Evolutionary conservation across 2,113 vertebrate genomes (phyloP).

Genomic region (Canis aureus): DNA sequence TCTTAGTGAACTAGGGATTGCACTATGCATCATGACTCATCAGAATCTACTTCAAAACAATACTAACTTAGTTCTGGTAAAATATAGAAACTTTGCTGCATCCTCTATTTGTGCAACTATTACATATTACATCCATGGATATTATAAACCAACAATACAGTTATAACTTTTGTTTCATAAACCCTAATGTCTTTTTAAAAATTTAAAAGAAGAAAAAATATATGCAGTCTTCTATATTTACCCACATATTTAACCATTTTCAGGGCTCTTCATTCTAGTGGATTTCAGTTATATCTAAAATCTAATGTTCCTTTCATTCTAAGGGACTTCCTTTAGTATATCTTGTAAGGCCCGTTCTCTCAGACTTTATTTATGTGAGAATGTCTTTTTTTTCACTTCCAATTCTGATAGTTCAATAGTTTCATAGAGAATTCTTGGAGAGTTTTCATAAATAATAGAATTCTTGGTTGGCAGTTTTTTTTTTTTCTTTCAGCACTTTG

Average conservation of each 20-base stretch:
- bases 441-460: not conserved
- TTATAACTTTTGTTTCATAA: not conserved
- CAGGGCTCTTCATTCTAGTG: not conserved
- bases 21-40: not conserved
- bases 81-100: not conserved
- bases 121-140: not conserved
- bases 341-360: not conserved
- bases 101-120: not conserved
- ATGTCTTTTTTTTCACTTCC: not conserved
- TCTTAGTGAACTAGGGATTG: not conserved
- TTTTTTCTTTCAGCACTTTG: slow-evolving; percentile 11
- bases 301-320: not conserved
- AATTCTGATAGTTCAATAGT: not conserved
- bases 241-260: not conserved
- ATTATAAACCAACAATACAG: not conserved
- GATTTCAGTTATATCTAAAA: not conserved
- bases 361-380: not conserved
- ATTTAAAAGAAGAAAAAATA: slow-evolving; percentile 2
- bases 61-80: not conserved
- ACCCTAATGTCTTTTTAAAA: not conserved
- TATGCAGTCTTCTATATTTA: not conserved
- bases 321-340: not conserved
- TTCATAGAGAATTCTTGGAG: not conserved
- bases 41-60: not conserved
- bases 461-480: not conserved